Conservation (phyloP, 2,888 invertebrate genomes). For the Uropetala carovei region DNA sequence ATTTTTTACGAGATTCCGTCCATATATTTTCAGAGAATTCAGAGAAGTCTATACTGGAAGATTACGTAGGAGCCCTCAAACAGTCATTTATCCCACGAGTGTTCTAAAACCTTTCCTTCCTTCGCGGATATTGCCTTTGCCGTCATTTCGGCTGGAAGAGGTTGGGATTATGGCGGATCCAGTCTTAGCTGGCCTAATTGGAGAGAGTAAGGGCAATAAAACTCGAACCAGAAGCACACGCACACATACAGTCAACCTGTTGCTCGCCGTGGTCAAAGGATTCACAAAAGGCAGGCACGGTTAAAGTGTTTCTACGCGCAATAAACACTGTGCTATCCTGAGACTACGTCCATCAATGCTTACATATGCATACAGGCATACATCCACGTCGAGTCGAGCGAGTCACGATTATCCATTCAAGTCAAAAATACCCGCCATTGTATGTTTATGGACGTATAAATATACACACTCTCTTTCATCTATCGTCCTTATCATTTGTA, state of each 20-base stretch:
- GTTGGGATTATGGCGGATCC: not conserved
- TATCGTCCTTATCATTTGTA: not conserved
- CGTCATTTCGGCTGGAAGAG: not conserved
- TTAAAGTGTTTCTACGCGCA: not conserved
- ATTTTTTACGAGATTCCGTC: no score
- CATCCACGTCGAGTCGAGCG: not conserved
- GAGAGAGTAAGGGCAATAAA: not conserved
- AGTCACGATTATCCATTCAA: not conserved
- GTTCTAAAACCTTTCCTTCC: no score
- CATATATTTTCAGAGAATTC: no score
- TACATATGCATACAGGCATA: not conserved
- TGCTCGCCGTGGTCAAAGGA: not conserved
- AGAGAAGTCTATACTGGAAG: no score
- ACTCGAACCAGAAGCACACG: not conserved
- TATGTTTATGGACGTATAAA: not conserved
- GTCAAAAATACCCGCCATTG: not conserved
- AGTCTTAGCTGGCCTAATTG: conserved; percentile 22
- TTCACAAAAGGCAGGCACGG: not conserved
- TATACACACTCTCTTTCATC: not conserved
- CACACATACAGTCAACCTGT: conserved; percentile 1
- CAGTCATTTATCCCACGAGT: no score
- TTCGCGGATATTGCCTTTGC: no score
- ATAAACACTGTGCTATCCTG: not conserved
- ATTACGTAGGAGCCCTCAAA: no score
- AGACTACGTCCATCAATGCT: not conserved